Evolutionary conservation across 2,888 invertebrate species (phyloP).

Genomic region (Melieria omissa): DNA sequence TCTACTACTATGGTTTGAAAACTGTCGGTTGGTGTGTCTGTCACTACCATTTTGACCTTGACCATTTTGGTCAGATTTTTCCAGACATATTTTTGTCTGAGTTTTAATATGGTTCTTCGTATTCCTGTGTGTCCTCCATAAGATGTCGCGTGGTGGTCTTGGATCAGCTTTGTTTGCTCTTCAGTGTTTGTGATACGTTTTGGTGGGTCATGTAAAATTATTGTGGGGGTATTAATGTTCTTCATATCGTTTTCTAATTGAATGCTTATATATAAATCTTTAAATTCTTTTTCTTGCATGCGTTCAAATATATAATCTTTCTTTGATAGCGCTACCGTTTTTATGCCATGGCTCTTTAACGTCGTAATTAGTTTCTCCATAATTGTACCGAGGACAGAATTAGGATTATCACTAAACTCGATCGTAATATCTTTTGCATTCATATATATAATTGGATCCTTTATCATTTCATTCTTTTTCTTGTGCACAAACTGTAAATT

Average conservation of each 20-base stretch:
- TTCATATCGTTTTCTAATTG: not conserved
- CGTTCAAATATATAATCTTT: slow-evolving; percentile 8
- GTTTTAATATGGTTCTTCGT: slow-evolving; percentile 11
- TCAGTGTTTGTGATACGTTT: not conserved
- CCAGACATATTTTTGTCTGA: slow-evolving; percentile 12
- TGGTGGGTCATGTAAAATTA: slow-evolving; percentile 14
- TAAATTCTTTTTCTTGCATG: not conserved
- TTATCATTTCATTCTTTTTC: too few species aligned
- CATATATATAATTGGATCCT: too few species aligned
- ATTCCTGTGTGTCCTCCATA: slow-evolving; percentile 4
- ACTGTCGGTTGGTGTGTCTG: not conserved
- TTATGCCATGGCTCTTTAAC: slow-evolving; percentile 1
- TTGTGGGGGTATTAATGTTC: slow-evolving; percentile 5
- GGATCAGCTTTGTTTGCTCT: not conserved
- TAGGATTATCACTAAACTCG: too few species aligned
- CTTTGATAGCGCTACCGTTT: slow-evolving; percentile 11
- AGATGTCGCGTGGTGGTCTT: not conserved
- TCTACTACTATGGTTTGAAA: not conserved
- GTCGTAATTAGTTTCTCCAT: slow-evolving; percentile 13
- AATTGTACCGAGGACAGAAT: not conserved
- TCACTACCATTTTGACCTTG: not conserved
- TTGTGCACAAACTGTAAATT: too few species aligned
- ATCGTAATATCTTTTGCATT: too few species aligned
- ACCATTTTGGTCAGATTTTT: slow-evolving; percentile 12
- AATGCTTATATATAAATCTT: slow-evolving; percentile 10